Percentiles rank a stretch among this genome's conserved stretches.
These are phyloP conservation scores for Malthinus seriepunctatus DNA, from an alignment of 2,888 invertebrate species.

Conservation along the genomic window DNA sequence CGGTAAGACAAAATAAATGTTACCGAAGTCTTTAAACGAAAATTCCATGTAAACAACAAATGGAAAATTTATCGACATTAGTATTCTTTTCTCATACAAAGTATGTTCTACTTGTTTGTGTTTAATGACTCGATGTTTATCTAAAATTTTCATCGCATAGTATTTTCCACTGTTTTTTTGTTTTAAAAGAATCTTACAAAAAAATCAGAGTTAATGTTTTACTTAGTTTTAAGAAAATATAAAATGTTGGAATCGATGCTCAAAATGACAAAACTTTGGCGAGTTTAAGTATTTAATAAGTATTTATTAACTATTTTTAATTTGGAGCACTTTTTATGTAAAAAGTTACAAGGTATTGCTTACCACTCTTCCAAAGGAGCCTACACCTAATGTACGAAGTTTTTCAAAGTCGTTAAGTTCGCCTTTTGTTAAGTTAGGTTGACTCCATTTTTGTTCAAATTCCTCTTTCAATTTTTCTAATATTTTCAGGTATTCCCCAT, in stretches of 20 bases:
- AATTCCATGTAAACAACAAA: conserved; percentile 85
- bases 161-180: conserved; percentile 63
- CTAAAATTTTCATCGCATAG: conserved; percentile 87
- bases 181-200: conserved; percentile 56
- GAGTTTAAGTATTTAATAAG: no score
- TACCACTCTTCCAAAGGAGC: conserved; percentile 91
- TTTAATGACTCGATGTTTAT: conserved; percentile 84
- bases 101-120: conserved; percentile 89
- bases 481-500: conserved; percentile 48
- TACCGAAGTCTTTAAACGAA: conserved; percentile 83
- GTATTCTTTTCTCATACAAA: conserved; percentile 85
- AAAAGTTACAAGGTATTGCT: conserved; percentile 14
- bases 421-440: conserved; percentile 37
- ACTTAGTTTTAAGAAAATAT: conserved; percentile 9
- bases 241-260: no score
- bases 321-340: no score
- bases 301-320: no score
- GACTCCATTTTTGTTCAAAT: conserved; percentile 60
- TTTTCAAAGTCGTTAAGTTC: conserved; percentile 67
- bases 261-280: no score
- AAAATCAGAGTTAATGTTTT: conserved; percentile 33
- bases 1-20: conserved; percentile 82
- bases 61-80: conserved; percentile 84
- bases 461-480: conserved; percentile 60
- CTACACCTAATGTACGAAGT: conserved; percentile 80